These are phyloP conservation scores for Minunthozetes semirufus DNA, from an alignment of 2,888 invertebrate species.

Conservation along the genomic window DNA sequence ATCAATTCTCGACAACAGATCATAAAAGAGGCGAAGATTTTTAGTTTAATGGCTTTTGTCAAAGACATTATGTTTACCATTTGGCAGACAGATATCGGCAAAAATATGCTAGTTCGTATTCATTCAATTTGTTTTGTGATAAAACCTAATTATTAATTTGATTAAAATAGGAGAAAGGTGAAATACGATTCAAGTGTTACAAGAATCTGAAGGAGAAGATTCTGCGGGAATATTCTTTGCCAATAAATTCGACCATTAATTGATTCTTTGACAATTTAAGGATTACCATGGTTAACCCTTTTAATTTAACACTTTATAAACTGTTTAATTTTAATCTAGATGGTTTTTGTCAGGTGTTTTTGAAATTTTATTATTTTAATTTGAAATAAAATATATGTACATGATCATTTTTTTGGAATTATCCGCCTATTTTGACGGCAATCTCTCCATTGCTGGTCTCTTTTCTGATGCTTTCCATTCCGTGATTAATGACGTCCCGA, in stretches of 20 bases:
- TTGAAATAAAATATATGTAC: too few relatives aligned
- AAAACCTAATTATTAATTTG: too few relatives aligned
- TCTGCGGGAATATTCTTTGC: not conserved
- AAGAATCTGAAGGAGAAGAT: not conserved
- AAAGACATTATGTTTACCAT: not conserved
- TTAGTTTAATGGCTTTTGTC: not conserved
- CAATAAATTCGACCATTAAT: too few relatives aligned
- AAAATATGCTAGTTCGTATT: not conserved
- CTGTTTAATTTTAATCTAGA: too few relatives aligned
- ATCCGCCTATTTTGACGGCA: not conserved
- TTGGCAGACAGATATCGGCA: not conserved
- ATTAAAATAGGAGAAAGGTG: not conserved
- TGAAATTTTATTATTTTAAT: too few relatives aligned
- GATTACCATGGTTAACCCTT: too few relatives aligned
- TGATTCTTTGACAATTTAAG: too few relatives aligned
- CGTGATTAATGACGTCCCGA: slow-evolving; percentile 9
- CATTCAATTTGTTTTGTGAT: not conserved
- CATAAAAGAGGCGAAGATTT: slow-evolving; percentile 27
- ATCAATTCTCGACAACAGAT: slow-evolving; percentile 11
- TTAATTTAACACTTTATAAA: too few relatives aligned
- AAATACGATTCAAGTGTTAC: not conserved
- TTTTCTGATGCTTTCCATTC: slow-evolving; percentile 8
- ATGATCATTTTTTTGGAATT: too few relatives aligned
- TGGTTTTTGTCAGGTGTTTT: too few relatives aligned
- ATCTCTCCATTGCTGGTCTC: not conserved